Conservation (phyloP, 1,140 invertebrate species). For the Papilio xuthus region DNA sequence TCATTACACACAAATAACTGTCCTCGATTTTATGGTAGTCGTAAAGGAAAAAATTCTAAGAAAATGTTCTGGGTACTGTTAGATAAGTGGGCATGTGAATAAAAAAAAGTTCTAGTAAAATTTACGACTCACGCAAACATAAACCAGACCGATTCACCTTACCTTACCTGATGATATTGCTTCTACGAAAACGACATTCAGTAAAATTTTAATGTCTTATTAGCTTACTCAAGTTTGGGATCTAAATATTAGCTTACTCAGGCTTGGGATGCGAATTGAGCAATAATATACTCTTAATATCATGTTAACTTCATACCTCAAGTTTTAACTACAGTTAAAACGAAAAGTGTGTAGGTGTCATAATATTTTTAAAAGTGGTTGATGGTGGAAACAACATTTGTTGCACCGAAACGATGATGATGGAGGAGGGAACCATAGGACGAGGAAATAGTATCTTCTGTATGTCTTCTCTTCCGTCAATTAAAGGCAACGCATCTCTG, state of each 20-base stretch:
- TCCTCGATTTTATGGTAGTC: slow-evolving; percentile 31
- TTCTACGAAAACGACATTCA: slow-evolving; percentile 23
- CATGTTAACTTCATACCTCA: no score
- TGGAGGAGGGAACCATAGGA: no score
- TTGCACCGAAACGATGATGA: no score
- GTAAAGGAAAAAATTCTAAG: slow-evolving; percentile 32
- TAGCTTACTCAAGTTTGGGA: slow-evolving; percentile 16
- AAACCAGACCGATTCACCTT: slow-evolving; percentile 33
- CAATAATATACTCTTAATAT: not conserved
- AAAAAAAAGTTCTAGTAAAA: slow-evolving; percentile 35
- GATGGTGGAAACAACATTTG: no score
- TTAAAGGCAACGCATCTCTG: no score
- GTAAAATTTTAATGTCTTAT: slow-evolving; percentile 35
- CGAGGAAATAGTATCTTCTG: no score
- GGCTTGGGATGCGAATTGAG: not conserved
- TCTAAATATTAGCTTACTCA: slow-evolving; percentile 12
- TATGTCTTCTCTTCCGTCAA: no score
- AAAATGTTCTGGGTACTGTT: slow-evolving; percentile 36
- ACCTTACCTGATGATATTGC: slow-evolving; percentile 24
- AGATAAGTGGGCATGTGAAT: slow-evolving; percentile 34
- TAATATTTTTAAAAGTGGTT: no score
- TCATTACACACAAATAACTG: slow-evolving; percentile 34
- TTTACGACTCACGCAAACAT: slow-evolving; percentile 36
- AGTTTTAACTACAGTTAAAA: no score
- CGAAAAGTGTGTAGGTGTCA: no score